phyloP scores from a whole-genome alignment of 1,140 invertebrate species.

The Mesaphorura yosii region DNA sequence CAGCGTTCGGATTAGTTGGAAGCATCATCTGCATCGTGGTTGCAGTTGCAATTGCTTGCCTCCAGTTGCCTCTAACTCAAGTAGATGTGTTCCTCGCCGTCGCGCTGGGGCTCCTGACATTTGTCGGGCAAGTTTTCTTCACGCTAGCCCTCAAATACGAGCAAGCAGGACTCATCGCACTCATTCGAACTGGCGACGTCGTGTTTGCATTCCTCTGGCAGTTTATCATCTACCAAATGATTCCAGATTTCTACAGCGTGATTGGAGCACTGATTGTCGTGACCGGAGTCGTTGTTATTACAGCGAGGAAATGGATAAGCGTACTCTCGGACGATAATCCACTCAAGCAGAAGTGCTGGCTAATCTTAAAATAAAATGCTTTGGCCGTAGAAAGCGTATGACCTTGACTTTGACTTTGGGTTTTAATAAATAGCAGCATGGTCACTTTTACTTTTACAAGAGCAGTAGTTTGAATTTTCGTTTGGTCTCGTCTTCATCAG shows the following conservation, averaged over 20 bases:
- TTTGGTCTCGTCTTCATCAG: conserved; percentile 7
- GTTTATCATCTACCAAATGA: too few relatives aligned
- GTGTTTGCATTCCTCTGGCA: neutral
- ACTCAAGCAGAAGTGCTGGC: too few relatives aligned
- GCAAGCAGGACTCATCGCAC: conserved; percentile 1
- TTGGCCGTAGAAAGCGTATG: too few relatives aligned
- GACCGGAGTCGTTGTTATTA: too few relatives aligned
- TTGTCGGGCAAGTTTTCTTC: conserved; percentile 5
- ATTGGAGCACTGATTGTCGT: too few relatives aligned
- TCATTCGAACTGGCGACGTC: conserved; percentile 1
- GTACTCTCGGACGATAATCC: too few relatives aligned
- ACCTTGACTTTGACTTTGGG: too few relatives aligned
- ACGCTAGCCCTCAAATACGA: conserved; percentile 12
- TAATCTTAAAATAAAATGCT: too few relatives aligned
- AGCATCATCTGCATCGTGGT: neutral
- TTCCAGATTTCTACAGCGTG: too few relatives aligned
- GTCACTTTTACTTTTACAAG: too few relatives aligned
- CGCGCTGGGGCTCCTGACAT: neutral
- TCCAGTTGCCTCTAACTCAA: neutral
- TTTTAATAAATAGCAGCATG: too few relatives aligned
- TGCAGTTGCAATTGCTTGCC: neutral
- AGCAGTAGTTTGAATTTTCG: conserved; percentile 8
- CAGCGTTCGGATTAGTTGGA: neutral
- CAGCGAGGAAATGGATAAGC: too few relatives aligned
- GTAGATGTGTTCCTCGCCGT: neutral